Base-by-base conservation (phyloP, 1,140 invertebrate genomes). In the Vanessa atalanta region DNA sequence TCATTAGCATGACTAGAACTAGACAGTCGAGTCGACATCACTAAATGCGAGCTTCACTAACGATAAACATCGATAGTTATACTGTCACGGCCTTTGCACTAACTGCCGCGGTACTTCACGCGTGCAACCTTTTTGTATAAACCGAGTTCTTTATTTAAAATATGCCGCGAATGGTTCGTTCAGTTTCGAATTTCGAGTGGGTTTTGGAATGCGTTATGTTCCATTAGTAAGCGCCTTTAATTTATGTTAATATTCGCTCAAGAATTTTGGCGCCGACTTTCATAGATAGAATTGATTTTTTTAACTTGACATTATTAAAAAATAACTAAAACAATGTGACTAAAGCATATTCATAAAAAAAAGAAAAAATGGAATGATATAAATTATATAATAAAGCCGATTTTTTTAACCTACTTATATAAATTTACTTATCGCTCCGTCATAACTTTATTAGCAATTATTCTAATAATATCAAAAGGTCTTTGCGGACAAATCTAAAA, bases 31-130 rank as follows among this genome's bases (percentile, higher is more conserved):
- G 55, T 43, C 37, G 37, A 66, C 75, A 71, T 75, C 65, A 70
- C 76, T 75, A 75, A 80, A 79, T 60, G 72, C 65, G 67, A 69
- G 73, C 70, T 76, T 75, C 71, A 55, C 71, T 80, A 75, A 79
- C 80, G 88, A 91, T 91, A 89, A 89, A 79, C 83, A 91, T 90
- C 88, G 83, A 81, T 89, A 82, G 87, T 91, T 91, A 88, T 73
- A 72, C 83, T 85, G 87, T 89, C 87, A 91, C 86, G 89, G 89
- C 48, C 77, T 16, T 63, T 89, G 89, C 84, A 87, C 88, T 91
- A 89, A 91, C 87, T 89, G 83, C 85, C 81, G 82, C 70, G 69
- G 64, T 84, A 87, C 80, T 78, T 80, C 82, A 88, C 87, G 88
- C 89, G 89, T 88, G 87, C 81, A 90, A 78, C 72, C 79, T 88